phyloP scores from a whole-genome alignment of 2,888 invertebrate species.

The Peribatodes rhomboidaria region DNA sequence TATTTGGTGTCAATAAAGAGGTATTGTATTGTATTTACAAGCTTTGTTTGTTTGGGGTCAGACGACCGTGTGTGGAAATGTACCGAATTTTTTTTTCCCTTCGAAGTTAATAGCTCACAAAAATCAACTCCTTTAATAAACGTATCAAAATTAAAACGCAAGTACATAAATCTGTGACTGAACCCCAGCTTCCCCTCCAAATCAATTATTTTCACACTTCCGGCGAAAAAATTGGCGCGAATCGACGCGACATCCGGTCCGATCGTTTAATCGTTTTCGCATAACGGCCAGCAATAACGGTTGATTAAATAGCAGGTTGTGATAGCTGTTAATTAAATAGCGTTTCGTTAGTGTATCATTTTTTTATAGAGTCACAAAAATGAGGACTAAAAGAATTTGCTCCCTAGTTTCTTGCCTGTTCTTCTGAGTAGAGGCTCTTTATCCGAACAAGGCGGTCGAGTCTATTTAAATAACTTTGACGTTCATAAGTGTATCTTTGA shows the following conservation, averaged over 20 bases:
- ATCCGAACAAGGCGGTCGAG: too few species aligned
- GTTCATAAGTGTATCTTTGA: too few species aligned
- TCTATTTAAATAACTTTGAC: too few species aligned
- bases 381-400: too few species aligned
- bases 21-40: too few species aligned
- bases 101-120: not conserved
- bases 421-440: too few species aligned
- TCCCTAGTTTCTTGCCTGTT: too few species aligned
- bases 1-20: too few species aligned
- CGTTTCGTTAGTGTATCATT: conserved; percentile 14
- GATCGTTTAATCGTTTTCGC: conserved; percentile 57
- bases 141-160: conserved; percentile 12
- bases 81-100: too few species aligned
- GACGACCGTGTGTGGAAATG: too few species aligned
- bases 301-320: conserved; percentile 28
- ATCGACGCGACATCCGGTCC: conserved; percentile 50
- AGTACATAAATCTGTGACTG: conserved; percentile 12
- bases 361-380: too few species aligned
- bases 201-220: conserved; percentile 82
- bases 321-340: conserved; percentile 48
- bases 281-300: conserved; percentile 32
- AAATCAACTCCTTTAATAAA: conserved; percentile 1
- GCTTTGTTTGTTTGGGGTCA: too few species aligned
- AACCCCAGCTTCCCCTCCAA: conserved; percentile 56
- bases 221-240: conserved; percentile 73